Evolutionary conservation across 2,888 invertebrate genomes (phyloP).

Genomic region (Zygaena filipendulae): DNA sequence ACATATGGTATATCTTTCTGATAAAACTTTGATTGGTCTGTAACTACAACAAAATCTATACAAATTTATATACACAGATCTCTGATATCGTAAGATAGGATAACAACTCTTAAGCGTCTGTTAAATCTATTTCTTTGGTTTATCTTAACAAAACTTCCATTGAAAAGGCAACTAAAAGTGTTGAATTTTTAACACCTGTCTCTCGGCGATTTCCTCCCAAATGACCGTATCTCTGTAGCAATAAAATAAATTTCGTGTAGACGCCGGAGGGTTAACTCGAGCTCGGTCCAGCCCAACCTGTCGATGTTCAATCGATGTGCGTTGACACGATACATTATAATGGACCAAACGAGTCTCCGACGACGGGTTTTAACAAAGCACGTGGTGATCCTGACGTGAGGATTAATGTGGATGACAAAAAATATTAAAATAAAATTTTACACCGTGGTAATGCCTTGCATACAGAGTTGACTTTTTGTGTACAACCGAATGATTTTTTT

Average conservation of each 20-base stretch:
- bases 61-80: too few species aligned
- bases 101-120: slow-evolving; percentile 37
- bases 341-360: slow-evolving; percentile 53
- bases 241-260: slow-evolving; percentile 67
- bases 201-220: slow-evolving; percentile 59
- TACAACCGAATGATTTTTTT: slow-evolving; percentile 31
- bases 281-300: slow-evolving; percentile 37
- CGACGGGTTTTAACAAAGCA: slow-evolving; percentile 59
- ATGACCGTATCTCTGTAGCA: slow-evolving; percentile 63
- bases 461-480: slow-evolving; percentile 48
- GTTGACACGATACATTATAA: slow-evolving; percentile 68
- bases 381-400: slow-evolving; percentile 64
- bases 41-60: too few species aligned
- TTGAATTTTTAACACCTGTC: slow-evolving; percentile 67
- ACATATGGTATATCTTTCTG: slow-evolving; percentile 42
- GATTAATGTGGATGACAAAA: slow-evolving; percentile 65
- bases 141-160: too few species aligned
- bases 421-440: slow-evolving; percentile 23
- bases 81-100: too few species aligned
- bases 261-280: slow-evolving; percentile 60
- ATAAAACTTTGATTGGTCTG: too few species aligned
- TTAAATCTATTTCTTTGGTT: slow-evolving; percentile 56
- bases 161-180: slow-evolving; percentile 57
- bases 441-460: slow-evolving; percentile 35
- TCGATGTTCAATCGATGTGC: slow-evolving; percentile 66